Evolutionary conservation across 1,140 invertebrate genomes (phyloP), one percentile per base, ranked within the genome.

Genomic region (Popillia japonica): DNA sequence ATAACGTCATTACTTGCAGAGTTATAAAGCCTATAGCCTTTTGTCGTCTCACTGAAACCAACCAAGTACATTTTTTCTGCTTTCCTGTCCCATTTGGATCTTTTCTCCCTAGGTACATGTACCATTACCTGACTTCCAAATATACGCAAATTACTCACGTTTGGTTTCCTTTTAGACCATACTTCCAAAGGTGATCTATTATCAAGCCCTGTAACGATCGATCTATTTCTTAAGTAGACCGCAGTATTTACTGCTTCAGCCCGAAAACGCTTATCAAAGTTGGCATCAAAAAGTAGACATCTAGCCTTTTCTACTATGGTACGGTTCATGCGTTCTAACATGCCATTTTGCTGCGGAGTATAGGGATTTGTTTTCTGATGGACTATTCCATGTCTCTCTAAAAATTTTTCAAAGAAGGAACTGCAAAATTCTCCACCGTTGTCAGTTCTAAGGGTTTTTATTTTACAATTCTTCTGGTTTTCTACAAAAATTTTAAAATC

Each of bases 121-220:
- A 83, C 83, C 79, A 86, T 84, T 8, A 80, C 86, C 64, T 79
- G 77, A 76, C 83, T 87, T 9, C 87, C 87, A 84, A 89, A 88
- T 75, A 84, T 80, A 27, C 80, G 80, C 0, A 88, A 10, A 78
- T 87, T 78, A 8, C n/a, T 72, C 9, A 90, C 82, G 82, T 88
- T 84, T 80, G 88, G 87, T 85, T 87, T 88, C 79, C 79, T 81
- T 78, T 84, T 23, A 82, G 81, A 80, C 80, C 86, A 83, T 2
- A 80, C 72, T 68, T 84, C 82, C 79, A 34, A 77, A 6, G 76
- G 76, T 7, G 76, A 72, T 42, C 20, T 40, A 23, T 77, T 40
- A n/a, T 8, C 17, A 17, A 78, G 10, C 10, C 64, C 76, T 10
- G 22, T 4, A 2, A 10, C 72, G 4, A 76, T 61, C 7, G 42